phyloP scores from a whole-genome alignment of 2,113 vertebrate genomes.

The Eudorcas thomsonii region DNA sequence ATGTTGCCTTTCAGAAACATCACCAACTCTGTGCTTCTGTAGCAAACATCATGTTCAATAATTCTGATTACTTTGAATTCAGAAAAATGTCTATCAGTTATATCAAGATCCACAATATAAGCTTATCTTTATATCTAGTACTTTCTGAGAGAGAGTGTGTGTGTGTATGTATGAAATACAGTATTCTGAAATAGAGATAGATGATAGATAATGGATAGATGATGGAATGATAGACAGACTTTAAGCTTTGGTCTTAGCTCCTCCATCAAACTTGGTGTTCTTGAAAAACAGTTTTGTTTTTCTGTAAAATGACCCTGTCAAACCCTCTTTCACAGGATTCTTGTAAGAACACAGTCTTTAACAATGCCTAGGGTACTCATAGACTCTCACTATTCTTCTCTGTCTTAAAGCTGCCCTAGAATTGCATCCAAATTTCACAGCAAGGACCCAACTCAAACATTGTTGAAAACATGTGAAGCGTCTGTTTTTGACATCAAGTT shows the following conservation, averaged over 20 bases:
- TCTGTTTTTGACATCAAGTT: conserved; percentile 71
- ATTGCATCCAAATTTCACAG: conserved; percentile 38
- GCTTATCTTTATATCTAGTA: neutral
- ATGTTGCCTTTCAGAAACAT: neutral
- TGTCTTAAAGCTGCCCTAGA: neutral
- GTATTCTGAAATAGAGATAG: neutral
- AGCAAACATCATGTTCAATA: neutral
- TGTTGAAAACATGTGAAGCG: neutral
- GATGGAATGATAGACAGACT: neutral
- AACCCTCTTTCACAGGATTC: neutral
- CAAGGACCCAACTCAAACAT: conserved; percentile 11
- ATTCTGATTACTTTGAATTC: neutral
- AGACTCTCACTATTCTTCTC: neutral
- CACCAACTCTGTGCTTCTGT: neutral
- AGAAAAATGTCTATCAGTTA: neutral
- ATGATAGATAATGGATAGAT: neutral
- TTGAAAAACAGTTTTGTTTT: neutral
- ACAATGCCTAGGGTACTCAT: neutral
- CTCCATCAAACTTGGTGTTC: neutral
- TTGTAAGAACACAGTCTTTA: neutral
- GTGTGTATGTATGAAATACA: neutral
- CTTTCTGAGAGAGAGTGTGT: neutral
- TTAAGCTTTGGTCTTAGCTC: neutral
- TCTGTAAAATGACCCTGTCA: neutral
- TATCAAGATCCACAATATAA: neutral